Conservation (phyloP, 2,888 invertebrate species). For the Ochlodes sylvanus region DNA sequence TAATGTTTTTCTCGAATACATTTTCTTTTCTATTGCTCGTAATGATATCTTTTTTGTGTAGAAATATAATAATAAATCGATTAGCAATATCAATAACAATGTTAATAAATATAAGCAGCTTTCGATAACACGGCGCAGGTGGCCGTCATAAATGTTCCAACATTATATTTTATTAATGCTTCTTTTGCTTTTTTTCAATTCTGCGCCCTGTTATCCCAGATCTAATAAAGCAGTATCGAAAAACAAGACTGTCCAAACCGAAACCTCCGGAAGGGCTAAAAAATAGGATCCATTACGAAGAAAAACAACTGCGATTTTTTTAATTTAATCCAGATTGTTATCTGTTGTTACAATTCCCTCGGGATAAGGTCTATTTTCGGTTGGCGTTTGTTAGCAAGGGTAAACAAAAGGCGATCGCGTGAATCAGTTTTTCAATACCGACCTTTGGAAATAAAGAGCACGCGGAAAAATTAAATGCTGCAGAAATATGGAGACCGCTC, state of each 20-base stretch:
- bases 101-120: too few relatives aligned
- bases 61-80: too few relatives aligned
- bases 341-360: slow-evolving; percentile 10
- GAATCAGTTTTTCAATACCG: slow-evolving; percentile 54
- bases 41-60: too few relatives aligned
- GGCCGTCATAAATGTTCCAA: too few relatives aligned
- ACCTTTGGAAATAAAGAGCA: slow-evolving; percentile 49
- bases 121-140: too few relatives aligned
- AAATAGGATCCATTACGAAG: slow-evolving; percentile 46
- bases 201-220: slow-evolving; percentile 5
- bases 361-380: slow-evolving; percentile 23
- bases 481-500: slow-evolving; percentile 44
- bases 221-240: slow-evolving; percentile 29
- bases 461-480: slow-evolving; percentile 49
- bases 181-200: neutral
- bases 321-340: slow-evolving; percentile 31
- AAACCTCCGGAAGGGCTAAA: slow-evolving; percentile 19
- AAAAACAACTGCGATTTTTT: slow-evolving; percentile 42
- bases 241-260: slow-evolving; percentile 8
- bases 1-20: too few relatives aligned
- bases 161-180: too few relatives aligned
- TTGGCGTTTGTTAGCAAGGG: slow-evolving; percentile 45
- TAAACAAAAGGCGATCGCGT: slow-evolving; percentile 52
- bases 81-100: too few relatives aligned
- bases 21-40: too few relatives aligned